Evolutionary conservation across 92 coral and sea anemone genomes (phyloP).

Genomic region (Umimayanthus kanabou): DNA sequence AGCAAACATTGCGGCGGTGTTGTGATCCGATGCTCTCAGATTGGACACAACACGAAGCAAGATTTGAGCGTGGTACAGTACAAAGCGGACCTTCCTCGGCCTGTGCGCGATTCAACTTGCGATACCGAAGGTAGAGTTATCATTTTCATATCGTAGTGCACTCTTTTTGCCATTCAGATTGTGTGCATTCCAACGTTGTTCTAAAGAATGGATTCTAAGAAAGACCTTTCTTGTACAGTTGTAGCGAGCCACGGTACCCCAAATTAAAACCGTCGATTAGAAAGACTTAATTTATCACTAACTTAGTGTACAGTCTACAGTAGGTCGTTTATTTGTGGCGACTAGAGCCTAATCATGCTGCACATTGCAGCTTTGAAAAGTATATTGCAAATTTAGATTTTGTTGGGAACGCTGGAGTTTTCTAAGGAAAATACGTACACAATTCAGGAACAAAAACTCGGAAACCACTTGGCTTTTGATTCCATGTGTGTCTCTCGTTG

Average conservation of each 20-base stretch:
- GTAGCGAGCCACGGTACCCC: not conserved
- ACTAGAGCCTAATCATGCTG: not conserved
- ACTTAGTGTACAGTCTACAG: not conserved
- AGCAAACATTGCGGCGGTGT: not conserved
- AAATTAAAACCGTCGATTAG: no score
- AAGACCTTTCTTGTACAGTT: not conserved
- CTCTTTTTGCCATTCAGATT: not conserved
- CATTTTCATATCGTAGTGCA: not conserved
- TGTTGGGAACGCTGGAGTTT: not conserved
- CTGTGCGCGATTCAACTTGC: not conserved
- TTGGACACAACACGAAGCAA: not conserved
- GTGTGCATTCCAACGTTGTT: not conserved
- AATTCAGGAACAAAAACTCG: not conserved
- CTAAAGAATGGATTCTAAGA: not conserved
- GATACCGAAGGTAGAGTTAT: not conserved
- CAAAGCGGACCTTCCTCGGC: not conserved
- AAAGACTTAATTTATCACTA: not conserved
- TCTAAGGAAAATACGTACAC: not conserved
- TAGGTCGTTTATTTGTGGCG: not conserved
- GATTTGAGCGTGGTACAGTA: not conserved
- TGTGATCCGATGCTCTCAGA: not conserved
- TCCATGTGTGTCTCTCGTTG: not conserved
- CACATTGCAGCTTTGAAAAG: not conserved
- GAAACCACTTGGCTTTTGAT: not conserved
- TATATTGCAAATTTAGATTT: no score